Evolutionary conservation across 1,140 invertebrate genomes (phyloP), one percentile per base, ranked within the genome.

Genomic region (Forficula auricularia): DNA sequence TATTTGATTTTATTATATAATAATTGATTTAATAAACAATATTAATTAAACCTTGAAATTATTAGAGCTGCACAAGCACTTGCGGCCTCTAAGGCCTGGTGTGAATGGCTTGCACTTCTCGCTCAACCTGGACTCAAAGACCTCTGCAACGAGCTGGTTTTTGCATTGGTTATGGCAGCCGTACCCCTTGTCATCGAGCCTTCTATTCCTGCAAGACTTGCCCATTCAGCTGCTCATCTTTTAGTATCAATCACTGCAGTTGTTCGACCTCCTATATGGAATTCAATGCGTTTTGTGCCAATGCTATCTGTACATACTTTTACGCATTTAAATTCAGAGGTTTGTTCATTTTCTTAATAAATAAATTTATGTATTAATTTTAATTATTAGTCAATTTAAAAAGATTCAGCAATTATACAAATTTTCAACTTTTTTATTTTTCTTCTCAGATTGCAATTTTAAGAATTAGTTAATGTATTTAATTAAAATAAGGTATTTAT

Each of bases 41-140:
- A 31, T 27, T 38, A 16, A 43, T 40, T 9, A 40, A 8, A 18
- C 36, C 22, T 42, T 10, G 30, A 19, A 22, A 6, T 41, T 19
- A 44, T 30, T 50, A 78, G 75, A n/a, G 73, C 79, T 59, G 73
- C 73, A 31, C 74, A 80, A 55, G 62, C 74, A 14, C 57, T 80
- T 27, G 75, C 73, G 9, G 68, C 76, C 3, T 55, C 79, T 16
- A 72, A 77, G 55, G 71, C 76, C 0, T 80, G 72, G 66, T 66
- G 69, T 46, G 70, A 74, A 50, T 78, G 75, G 74, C 59, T 71
- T 40, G 53, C 50, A 16, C 56, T 44, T 8, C 38, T 30, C 16
- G 39, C 15, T 18, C 19, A 46, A 13, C 19, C 33, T n/a, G 34
- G 14, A 9, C n/a, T 38, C 13, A 42, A 40, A n/a, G 20, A 39